Evolutionary conservation across 2,888 invertebrate genomes (phyloP), one percentile per base, ranked within the genome.

Genomic region (Auanema freiburgensis): DNA sequence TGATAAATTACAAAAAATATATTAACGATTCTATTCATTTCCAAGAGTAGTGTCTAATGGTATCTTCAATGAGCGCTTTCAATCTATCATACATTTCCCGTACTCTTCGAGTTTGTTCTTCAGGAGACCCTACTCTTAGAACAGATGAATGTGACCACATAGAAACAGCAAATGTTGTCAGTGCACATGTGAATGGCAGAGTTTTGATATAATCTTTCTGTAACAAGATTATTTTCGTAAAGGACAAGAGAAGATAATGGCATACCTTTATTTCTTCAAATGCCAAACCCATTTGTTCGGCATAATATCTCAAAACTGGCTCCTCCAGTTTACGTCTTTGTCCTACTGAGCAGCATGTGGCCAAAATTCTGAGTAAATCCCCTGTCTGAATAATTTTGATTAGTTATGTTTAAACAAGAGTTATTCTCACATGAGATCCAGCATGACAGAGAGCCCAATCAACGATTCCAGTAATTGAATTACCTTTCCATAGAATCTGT

Each of bases 401-500:
- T 24, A 1, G 2, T 46, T 25, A 57, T 33, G 4, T 40, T 16
- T 4, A 55, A 14, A 41, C 8, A 41, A 55, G 23, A 33, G 23
- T 1, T 0, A 10, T 23, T 10, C 57, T 18, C 12, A 69, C 68
- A n/a, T 65, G 66, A 24, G 66, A 59, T 24, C 77, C 79, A 25
- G 71, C 58, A 58, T 74, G 74, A 12, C 69, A 63, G 10, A 69
- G 63, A 64, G 77, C 77, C 80, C 80, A 81, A 63, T 81, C 81
- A 58, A 81, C 78, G 44, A 81, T 73, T n/a, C 74, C 74, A 24
- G 66, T 59, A n/a, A 81, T 61, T 46, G 76, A 69, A 21, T 77
- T 67, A 23, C 61, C 65, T 42, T 66, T 66, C 75, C 76, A 81
- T 2, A 81, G 61, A 41, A 81, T 71, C 59, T 81, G 81, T n/a